Evolutionary conservation across 2,888 invertebrate genomes (phyloP).

Genomic region (Phasia obesa): DNA sequence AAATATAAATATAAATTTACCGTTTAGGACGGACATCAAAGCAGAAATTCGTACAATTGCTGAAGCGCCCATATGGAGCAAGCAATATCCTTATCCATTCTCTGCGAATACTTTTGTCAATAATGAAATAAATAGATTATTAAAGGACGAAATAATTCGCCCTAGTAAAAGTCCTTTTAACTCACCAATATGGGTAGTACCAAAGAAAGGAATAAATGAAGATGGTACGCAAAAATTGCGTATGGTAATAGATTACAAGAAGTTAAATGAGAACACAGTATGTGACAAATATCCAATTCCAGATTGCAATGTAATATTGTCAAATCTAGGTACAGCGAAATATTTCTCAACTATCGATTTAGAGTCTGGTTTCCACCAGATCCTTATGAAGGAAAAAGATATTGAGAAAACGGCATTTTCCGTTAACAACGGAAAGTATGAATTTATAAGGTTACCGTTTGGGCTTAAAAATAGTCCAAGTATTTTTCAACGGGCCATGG

Average conservation of each 20-base stretch:
- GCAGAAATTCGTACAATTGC: background rate
- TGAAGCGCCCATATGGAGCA: background rate
- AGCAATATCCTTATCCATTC: background rate
- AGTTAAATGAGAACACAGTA: constrained; percentile 6
- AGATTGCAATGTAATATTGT: constrained; percentile 11
- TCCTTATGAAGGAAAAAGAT: background rate
- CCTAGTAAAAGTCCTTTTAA: constrained; percentile 22
- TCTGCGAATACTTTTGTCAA: background rate
- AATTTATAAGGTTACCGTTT: too few relatives aligned
- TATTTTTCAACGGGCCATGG: too few relatives aligned
- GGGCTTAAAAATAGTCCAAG: too few relatives aligned
- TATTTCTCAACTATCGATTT: constrained; percentile 15
- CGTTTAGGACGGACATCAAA: background rate
- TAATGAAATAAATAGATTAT: constrained; percentile 3
- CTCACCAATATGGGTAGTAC: constrained; percentile 28
- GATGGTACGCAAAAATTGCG: constrained; percentile 12
- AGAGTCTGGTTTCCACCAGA: background rate
- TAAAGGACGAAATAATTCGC: constrained; percentile 4
- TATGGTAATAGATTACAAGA: too few relatives aligned
- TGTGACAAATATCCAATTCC: constrained; percentile 1
- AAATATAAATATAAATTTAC: background rate
- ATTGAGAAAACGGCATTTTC: background rate
- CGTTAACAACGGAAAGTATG: too few relatives aligned
- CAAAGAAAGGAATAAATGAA: constrained; percentile 17
- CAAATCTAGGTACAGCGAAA: background rate